Evolutionary conservation across 2,888 invertebrate genomes (phyloP), one percentile per base, ranked within the genome.

Genomic region (Rhagium mordax): DNA sequence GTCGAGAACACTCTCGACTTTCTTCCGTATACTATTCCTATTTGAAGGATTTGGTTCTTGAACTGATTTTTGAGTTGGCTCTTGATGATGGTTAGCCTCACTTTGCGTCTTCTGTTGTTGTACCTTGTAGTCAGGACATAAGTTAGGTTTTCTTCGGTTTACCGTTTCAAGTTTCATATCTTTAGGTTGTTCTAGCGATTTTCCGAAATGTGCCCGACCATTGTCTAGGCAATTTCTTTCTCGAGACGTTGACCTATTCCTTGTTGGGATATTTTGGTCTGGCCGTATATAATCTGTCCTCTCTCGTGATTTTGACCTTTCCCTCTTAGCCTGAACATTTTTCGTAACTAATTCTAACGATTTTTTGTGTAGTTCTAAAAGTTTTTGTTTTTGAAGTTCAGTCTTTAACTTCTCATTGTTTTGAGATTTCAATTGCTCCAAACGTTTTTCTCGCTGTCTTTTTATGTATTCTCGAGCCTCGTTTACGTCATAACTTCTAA

Each of bases 391-490:
- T 62, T 88, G 87, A 68, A 88, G 83, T 67, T 89, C 88, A 27
- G 74, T 75, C 13, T 74, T 73, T 20, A 72, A 68, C 60, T 76
- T 71, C 59, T 82, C 78, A 21, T 81, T 81, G n/a, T 81, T 79
- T 70, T 89, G 87, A 67, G 85, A 84, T 74, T 87, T 85, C 70
- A 85, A 79, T 72, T 86, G 84, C 65, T 87, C 85, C 51, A 86
- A 83, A 8, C 91, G 84, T 79, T 90, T 89, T 70, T 89, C 88
- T 78, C 87, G 89, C 82, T 92, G 91, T 77, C 89, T 89, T 76
- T 88, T 88, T 78, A 92, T 92, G 82, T 88, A 92, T 75, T 89
- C 88, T 3, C 90, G 85, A 0, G 91, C 89, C 77, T 89, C 88
- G 65, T 89, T 88, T 0, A 88, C 86, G 84, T 90, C 88, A 80